Conservation (phyloP, 2,113 vertebrate genomes). For the Saccopteryx leptura region DNA sequence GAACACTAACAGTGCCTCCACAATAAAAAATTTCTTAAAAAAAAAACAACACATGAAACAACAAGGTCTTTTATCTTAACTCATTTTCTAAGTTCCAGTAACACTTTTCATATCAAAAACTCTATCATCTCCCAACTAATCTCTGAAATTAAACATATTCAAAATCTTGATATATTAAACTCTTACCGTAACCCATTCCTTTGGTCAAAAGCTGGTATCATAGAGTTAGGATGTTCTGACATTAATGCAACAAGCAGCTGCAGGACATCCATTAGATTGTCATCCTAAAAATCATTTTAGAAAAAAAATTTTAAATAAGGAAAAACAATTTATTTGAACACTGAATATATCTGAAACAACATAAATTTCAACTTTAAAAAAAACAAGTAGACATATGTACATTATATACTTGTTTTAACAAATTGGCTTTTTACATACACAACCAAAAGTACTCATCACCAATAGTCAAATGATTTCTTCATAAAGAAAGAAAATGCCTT, state of each 20-base stretch:
- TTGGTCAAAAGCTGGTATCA: constrained; percentile 98
- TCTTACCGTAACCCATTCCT: constrained; percentile 97
- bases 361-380: constrained; percentile 47
- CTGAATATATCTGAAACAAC: constrained; percentile 35
- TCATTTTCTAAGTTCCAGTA: constrained; percentile 43
- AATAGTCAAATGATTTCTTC: constrained; percentile 41
- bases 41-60: constrained; percentile 36
- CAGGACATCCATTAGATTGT: constrained; percentile 99
- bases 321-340: constrained; percentile 54
- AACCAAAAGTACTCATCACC: constrained; percentile 30
- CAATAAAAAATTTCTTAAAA: constrained; percentile 43
- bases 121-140: constrained; percentile 65
- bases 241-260: constrained; percentile 98
- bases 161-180: constrained; percentile 55
- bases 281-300: constrained; percentile 91
- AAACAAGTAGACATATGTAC: background rate
- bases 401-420: background rate
- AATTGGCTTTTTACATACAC: background rate
- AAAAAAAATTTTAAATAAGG: constrained; percentile 33
- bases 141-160: constrained; percentile 24
- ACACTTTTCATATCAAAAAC: constrained; percentile 39
- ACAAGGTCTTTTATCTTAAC: background rate
- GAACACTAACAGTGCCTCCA: background rate
- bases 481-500: constrained; percentile 27
- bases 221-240: constrained; percentile 97